Base-by-base conservation (phyloP, 1,140 invertebrate genomes). In the Drosophila kurseongensis region DNA sequence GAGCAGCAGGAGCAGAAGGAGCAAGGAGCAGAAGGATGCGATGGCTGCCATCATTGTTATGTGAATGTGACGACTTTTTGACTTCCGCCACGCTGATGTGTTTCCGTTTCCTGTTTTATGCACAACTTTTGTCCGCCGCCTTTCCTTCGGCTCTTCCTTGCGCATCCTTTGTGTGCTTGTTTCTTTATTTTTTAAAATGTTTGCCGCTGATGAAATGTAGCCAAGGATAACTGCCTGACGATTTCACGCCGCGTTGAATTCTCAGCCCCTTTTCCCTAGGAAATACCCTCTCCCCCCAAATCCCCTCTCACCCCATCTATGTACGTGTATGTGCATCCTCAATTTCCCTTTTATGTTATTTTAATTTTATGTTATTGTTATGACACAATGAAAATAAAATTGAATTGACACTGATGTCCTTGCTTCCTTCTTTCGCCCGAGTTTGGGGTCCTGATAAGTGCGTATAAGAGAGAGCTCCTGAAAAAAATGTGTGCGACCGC, bases 361-460 rank as follows among this genome's bases (percentile, higher is more conserved):
- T 91, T 91, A 91, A 91, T 91, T 91, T 91, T 91, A 91, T 91
- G 90, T 91, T 91, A 91, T 91, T 91, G 90, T 91, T 91, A 91
- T 91, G 90, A 91, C 83, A 91, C 90, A 91, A 91, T 91, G 86
- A 91, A 88, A 91, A 91, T 91, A 90, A 91, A 91, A 91, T 91
- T 91, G 85, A 91, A 91, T 91, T 91, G 90, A 91, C 90, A 91
- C 80, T 80, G 90, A 91, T 78, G 78, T 66, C 58, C 67, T 57
- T 55, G 79, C 60, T 58, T 74, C 67, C 66, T 52, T 38, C 67
- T 52, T 52, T 38, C 47, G 23, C 10, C 27, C 29, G 60, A 36
- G 36, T 50, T 47, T 38, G 58, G 51, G 55, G 60, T 56, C 36
- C 62, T 73, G 61, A 57, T 77, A 77, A 69, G 68, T 63, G 59